Evolutionary conservation across 2,797 vertebrate genomes (phyloP).

Genomic region (Pipistrellus pipistrellus): DNA sequence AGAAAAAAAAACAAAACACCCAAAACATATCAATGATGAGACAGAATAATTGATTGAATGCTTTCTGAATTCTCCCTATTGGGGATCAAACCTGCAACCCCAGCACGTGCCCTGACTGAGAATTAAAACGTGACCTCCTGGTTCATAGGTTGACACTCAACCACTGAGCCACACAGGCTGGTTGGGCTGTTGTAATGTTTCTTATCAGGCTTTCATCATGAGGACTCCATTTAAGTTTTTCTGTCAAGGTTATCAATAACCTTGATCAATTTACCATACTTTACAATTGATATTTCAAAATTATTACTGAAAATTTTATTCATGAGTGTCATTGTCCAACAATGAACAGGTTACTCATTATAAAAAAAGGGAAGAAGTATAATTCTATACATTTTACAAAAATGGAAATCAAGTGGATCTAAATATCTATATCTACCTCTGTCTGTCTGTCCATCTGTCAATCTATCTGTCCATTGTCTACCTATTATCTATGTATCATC

Average conservation of each 20-base stretch:
- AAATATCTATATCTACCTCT: neutral
- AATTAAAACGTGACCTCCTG: too few species aligned
- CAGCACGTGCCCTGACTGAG: too few species aligned
- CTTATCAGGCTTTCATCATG: neutral
- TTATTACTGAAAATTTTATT: neutral
- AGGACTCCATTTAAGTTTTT: neutral
- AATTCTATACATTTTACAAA: neutral
- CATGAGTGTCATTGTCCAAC: neutral
- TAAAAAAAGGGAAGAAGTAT: neutral
- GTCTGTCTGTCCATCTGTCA: neutral
- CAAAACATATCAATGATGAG: too few species aligned
- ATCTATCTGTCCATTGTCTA: too few species aligned
- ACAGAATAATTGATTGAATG: too few species aligned
- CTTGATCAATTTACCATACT: neutral
- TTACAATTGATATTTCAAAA: neutral
- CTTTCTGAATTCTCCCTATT: too few species aligned
- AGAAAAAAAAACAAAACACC: too few species aligned
- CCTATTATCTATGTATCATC: neutral
- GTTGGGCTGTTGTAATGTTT: neutral
- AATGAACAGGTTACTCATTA: neutral
- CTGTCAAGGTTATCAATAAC: neutral
- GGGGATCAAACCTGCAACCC: too few species aligned
- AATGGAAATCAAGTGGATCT: neutral
- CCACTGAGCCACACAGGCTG: too few species aligned
- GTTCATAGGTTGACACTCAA: too few species aligned